A percentile compares a stretch with the other conserved stretches of the same genome.
Conservation (phyloP, 2,888 invertebrate genomes). For the Scaptomyza flava region DNA sequence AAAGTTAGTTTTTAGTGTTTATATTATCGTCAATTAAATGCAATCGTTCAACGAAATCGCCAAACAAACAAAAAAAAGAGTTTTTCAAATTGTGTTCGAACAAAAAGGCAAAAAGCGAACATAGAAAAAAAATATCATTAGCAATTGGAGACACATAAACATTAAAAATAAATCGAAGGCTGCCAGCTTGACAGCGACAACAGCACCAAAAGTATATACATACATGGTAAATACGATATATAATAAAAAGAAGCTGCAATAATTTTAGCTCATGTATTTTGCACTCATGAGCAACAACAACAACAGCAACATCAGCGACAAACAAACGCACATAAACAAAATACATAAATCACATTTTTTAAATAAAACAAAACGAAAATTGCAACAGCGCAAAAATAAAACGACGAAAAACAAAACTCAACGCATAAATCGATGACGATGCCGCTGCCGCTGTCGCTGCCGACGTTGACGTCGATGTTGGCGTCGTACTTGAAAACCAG, state of each 20-base stretch:
- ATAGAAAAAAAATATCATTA: slow-evolving; percentile 64
- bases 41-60: slow-evolving; percentile 23
- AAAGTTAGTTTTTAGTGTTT: slow-evolving; percentile 41
- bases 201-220: slow-evolving; percentile 24
- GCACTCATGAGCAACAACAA: slow-evolving; percentile 32
- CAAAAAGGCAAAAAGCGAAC: slow-evolving; percentile 5
- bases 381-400: slow-evolving; percentile 66
- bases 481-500: slow-evolving; percentile 77
- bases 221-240: slow-evolving; percentile 3
- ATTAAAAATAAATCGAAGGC: slow-evolving; percentile 80
- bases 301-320: slow-evolving; percentile 10
- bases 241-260: slow-evolving; percentile 72
- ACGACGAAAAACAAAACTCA: slow-evolving; percentile 46
- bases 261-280: slow-evolving; percentile 75
- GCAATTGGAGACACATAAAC: slow-evolving; percentile 78
- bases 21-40: slow-evolving; percentile 78
- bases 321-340: slow-evolving; percentile 53
- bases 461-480: slow-evolving; percentile 17
- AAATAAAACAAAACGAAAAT: slow-evolving; percentile 76
- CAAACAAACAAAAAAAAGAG: slow-evolving; percentile 16
- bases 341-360: slow-evolving; percentile 74
- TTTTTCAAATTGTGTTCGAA: no score
- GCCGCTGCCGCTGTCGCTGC: slow-evolving; percentile 6
- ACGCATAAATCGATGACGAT: slow-evolving; percentile 68
- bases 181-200: slow-evolving; percentile 55